Base-by-base conservation (phyloP, 2,797 vertebrate genomes). In the Heterohyrax brucei region DNA sequence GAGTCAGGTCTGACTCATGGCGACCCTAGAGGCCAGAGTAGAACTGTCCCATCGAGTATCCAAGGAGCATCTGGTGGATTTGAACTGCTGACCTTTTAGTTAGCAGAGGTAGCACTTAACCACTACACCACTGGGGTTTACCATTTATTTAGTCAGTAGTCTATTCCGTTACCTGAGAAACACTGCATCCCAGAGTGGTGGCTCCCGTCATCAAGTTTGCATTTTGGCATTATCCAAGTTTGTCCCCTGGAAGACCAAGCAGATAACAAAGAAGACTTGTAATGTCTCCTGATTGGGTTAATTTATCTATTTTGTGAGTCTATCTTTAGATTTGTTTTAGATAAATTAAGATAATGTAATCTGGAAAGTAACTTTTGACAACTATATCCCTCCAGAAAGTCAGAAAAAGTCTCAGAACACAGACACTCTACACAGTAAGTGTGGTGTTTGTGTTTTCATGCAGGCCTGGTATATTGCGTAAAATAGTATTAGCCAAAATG, bases 211-310 rank as follows among this genome's bases (percentile, higher is more conserved):
- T 97, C 95, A 97, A 46, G 80, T 93, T 48, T 92, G 24, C 86
- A 10, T 96, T 95, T 96, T 75, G 87, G 28, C 59, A 72, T n/a
- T 93, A 89, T 86, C 76, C 80, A 78, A 94, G 61, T 97, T 98
- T 94, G 78, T 95, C 89, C 21, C 81, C 97, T 96, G 96, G 53
- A 95, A 82, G 97, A 87, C 83, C 95, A 68, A 94, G 83, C 76
- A 97, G 94, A 97, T 97, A 91, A 96, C 98, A 98, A 48, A 80
- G 70, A 94, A 94, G 82, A 93, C 85, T 94, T 96, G 66, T 92
- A 96, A 96, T 98, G 76, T 97, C 88, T 66, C 95, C 56, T 96
- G 87, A 98, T 97, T 96, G 53, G 90, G 98, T 98, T 98, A 98
- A 97, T 96, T 96, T 89, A 6, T 97, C 59, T 92, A 77, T 94